Evolutionary conservation across 2,113 vertebrate genomes (phyloP), one percentile per base, ranked within the genome.

Genomic region (Piprites chloris): DNA sequence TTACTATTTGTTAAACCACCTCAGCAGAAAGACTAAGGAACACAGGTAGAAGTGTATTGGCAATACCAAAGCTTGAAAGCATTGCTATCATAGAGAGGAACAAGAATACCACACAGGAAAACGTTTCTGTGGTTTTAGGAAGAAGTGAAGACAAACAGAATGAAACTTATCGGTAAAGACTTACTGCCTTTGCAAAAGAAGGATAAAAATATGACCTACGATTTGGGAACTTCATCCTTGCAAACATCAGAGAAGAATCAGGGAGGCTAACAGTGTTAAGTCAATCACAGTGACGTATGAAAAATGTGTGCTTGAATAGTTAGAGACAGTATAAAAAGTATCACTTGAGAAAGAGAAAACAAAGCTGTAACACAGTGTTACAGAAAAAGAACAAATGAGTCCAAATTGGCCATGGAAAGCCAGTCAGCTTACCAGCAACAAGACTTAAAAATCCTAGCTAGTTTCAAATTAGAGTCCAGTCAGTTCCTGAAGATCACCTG

Each of bases 361-460:
- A 80, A 73, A 82, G 11, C 28, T 47, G 17, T 19, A 55, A 27
- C 12, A 56, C 14, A 49, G n/a, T 12, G 66, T 17, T 66, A 49
- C 4, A 67, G 26, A 76, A 66, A 33, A 30, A 65, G 17, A 74
- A 23, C 52, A 75, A 63, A 71, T 13, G 3, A 61, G 19, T 68
- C 20, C 42, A 37, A 61, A 39, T 0, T 35, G 10, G 30, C 50
- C 50, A 49, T 8, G 12, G 61, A 46, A 66, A 74, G 8, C 19
- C 61, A 79, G 72, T 21, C 41, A 63, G 21, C 35, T 58, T 58
- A 58, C 4, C 19, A 87, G 44, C 32, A 77, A 71, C 11, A 90
- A 79, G 86, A 85, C 89, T 86, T 93, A 93, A 95, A 95, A 90
- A 73, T 58, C 21, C 53, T 19, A n/a, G 83, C 44, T 76, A 42